Base-by-base conservation (phyloP, 2,113 vertebrate genomes). In the Gallinago jamesoni region DNA sequence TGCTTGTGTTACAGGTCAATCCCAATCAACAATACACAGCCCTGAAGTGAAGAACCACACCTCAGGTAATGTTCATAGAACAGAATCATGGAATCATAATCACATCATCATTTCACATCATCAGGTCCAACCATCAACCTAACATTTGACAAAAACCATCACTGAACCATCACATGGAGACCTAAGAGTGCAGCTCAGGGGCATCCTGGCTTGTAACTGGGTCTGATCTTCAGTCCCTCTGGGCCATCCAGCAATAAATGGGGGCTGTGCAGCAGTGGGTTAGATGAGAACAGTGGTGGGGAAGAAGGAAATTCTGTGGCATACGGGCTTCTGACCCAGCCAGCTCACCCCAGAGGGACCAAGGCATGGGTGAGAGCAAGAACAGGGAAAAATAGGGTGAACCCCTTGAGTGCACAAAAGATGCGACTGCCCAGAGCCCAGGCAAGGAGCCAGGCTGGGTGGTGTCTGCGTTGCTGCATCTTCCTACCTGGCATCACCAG, bases 1-100 rank as follows among this genome's bases (percentile, higher is more conserved):
- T 90, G 68, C 41, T 95, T 87, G 19, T 75, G 52, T 94, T 94
- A 24, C 92, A 97, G 96, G 69, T 87, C 73, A 45, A 39, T 4
- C 88, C 37, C 93, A 78, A 22, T 10, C 83, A 28, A 52, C 60
- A 47, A 6, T 60, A 9, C 17, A 5, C 11, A 64, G 75, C 76
- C 52, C 86, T 39, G 90, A 84, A 60, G 76, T n/a, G 19, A 66
- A 79, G 90, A 81, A 43, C 60, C 56, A 53, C 4, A 81, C 27
- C 85, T 67, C 96, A 97, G 96, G 94, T 97, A 95, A 95, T 0
- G 3, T 48, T 60, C 53, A 19, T 10, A 39, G n/a, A 37, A 39
- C 9, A 62, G 59, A 37, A 62, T 27, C 24, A 27, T 27, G 37
- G 59, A 62, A 62, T 37, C 24, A 27, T 27, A 62, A 27, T 62